Conservation (phyloP, 2,113 vertebrate species). For the Recurvirostra avosetta region DNA sequence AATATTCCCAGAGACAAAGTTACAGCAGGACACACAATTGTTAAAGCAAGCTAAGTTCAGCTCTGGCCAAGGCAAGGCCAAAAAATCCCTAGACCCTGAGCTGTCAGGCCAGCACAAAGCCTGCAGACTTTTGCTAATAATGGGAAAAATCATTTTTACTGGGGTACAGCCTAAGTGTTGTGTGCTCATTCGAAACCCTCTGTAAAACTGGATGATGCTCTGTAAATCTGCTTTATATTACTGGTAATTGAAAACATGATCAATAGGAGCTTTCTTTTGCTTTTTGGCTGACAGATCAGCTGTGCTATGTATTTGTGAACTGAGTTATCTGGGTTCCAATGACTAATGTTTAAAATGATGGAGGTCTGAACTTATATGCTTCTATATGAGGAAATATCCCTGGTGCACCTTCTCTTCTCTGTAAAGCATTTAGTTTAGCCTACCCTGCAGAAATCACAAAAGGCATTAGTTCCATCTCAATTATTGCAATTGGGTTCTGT, state of each 20-base stretch:
- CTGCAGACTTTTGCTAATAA: background rate
- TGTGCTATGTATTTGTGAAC: background rate
- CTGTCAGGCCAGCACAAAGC: background rate
- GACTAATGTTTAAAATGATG: background rate
- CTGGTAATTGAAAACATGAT: background rate
- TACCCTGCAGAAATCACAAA: constrained; percentile 19
- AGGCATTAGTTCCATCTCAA: constrained; percentile 12
- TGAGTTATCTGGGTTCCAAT: background rate
- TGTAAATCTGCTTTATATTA: background rate
- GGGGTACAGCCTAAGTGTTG: background rate
- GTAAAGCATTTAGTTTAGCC: background rate
- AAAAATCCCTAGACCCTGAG: background rate
- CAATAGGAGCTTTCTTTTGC: background rate
- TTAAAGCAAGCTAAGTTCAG: background rate
- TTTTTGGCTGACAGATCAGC: background rate
- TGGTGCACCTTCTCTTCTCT: background rate
- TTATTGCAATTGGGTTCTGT: constrained; percentile 16
- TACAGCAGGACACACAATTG: background rate
- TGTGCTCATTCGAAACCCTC: background rate
- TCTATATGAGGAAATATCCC: background rate
- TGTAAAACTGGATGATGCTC: background rate
- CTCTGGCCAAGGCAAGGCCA: background rate
- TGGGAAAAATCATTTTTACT: background rate
- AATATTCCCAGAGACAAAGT: background rate
- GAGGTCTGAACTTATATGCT: background rate